phyloP scores from a whole-genome alignment of 2,797 vertebrate species.

The Notolepis coatsorum region DNA sequence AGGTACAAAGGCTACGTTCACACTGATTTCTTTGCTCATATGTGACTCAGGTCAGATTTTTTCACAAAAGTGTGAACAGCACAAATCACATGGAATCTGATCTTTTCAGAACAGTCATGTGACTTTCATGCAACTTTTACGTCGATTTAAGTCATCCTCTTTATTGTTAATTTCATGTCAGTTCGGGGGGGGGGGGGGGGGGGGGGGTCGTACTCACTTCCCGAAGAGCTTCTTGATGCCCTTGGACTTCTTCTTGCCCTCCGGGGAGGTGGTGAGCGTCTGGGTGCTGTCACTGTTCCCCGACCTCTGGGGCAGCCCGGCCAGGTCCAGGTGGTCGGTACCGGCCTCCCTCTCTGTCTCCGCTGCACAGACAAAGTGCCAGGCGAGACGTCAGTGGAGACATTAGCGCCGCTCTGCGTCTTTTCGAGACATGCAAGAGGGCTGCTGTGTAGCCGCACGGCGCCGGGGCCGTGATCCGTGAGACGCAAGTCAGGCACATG shows the following conservation, averaged over 20 bases:
- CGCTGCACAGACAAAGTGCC: slow-evolving; percentile 80
- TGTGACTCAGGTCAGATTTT: too few relatives aligned
- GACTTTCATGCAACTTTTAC: too few relatives aligned
- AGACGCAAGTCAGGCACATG: slow-evolving; percentile 34
- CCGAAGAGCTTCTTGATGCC: slow-evolving; percentile 97
- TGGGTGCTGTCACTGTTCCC: slow-evolving; percentile 83
- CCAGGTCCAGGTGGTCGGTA: slow-evolving; percentile 91
- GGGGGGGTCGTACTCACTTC: slow-evolving; percentile 88
- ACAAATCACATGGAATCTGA: too few relatives aligned
- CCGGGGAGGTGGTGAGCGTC: slow-evolving; percentile 87
- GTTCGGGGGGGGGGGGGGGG: too few relatives aligned
- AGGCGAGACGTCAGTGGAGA: too few relatives aligned
- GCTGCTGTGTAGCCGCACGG: slow-evolving; percentile 9
- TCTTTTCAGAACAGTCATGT: too few relatives aligned
- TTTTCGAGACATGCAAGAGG: slow-evolving; percentile 14
- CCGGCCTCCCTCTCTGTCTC: slow-evolving; percentile 90
- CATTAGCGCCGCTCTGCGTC: slow-evolving; percentile 17
- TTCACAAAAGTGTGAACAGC: too few relatives aligned
- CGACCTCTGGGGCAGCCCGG: slow-evolving; percentile 84
- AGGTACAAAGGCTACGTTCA: too few relatives aligned
- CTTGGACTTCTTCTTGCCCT: slow-evolving; percentile 92
- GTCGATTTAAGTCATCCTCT: too few relatives aligned
- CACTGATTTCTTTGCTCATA: too few relatives aligned
- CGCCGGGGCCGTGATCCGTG: slow-evolving; percentile 10
- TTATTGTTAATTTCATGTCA: background rate